These are phyloP conservation scores for Myzus persicae DNA, from an alignment of 1,140 invertebrate species.

Conservation along the genomic window DNA sequence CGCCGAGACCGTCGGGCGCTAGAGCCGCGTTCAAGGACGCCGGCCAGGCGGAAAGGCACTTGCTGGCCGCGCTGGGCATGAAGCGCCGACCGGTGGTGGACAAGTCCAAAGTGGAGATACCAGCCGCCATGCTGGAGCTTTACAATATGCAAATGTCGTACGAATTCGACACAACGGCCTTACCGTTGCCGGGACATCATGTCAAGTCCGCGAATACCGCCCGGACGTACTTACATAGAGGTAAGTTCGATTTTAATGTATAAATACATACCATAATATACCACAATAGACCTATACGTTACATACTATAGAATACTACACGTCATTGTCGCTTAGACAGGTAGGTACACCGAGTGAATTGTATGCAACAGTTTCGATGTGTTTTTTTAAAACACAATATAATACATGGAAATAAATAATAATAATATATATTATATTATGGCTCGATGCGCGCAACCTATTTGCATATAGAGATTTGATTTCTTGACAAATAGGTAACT, in stretches of 20 bases:
- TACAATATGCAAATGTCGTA: conserved; percentile 73
- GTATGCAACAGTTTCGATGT: neutral
- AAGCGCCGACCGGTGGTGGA: conserved; percentile 69
- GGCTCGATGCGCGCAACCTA: neutral
- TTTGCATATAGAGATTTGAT: neutral
- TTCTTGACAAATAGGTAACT: neutral
- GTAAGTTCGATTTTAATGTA: conserved; percentile 67
- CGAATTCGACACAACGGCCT: conserved; percentile 69
- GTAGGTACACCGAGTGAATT: neutral
- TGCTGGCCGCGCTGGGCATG: conserved; percentile 80
- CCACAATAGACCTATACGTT: too few relatives aligned
- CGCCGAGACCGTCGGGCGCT: conserved; percentile 60
- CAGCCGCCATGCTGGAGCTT: conserved; percentile 79
- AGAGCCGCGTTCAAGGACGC: conserved; percentile 47
- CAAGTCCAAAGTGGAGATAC: conserved; percentile 70
- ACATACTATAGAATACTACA: too few relatives aligned
- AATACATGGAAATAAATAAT: too few relatives aligned
- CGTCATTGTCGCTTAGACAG: too few relatives aligned
- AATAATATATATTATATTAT: neutral
- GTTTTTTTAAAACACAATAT: neutral
- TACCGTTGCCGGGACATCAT: conserved; percentile 75
- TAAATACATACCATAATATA: neutral
- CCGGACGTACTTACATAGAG: conserved; percentile 82
- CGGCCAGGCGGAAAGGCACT: conserved; percentile 71
- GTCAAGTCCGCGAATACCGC: conserved; percentile 82